Base-by-base conservation (phyloP, 1,140 invertebrate genomes). In the Sitobion miscanthi region DNA sequence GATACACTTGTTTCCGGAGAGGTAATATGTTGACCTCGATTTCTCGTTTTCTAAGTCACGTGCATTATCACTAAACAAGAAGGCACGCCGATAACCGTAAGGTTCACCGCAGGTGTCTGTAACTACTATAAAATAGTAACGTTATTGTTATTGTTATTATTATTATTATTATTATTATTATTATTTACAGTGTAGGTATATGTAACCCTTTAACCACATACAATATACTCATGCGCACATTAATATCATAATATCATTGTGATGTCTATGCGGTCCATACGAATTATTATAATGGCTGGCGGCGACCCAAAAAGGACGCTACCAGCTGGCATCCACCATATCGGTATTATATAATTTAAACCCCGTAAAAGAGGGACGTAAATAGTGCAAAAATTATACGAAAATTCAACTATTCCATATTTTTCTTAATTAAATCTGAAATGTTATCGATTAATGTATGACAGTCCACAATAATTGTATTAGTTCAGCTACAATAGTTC, bases 231-330 rank as follows among this genome's bases (percentile, higher is more conserved):
- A 30, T 52, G 11, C 90, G 20, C 77, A 82, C 30, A 49, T 82
- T 91, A 82, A 82, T 91, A 83, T 83, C 38, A 38, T 57, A 92
- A 92, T 92, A 92, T 83, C 47, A 52, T 82, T 83, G 57, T 25
- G 38, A 69, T 83, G 69, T 91, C 17, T 91, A 42, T 69, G 57
- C 21, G 90, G 89, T 47, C 69, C 45, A 49, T 92, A 52, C 62
- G 90, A 82, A 92, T 92, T 92, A 83, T 92, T 92, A 82, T 92
- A 92, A 92, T 38, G 45, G 47, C 69, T 83, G 90, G 90, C n/a
- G 20, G 20, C 0, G 21, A 82, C 42, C 90, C 90, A 52, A 92
- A 91, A 92, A 35, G n/a, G 62, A 14, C 9, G 45, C 90, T 14
- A 92, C 69, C 90, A 83, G 69, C 90, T 92, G 77, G 42, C 57